A percentile compares a stretch with the other conserved stretches of the same genome.
These are phyloP conservation scores for Megaceryle maxima DNA, from an alignment of 2,113 vertebrate genomes.

Conservation along the genomic window DNA sequence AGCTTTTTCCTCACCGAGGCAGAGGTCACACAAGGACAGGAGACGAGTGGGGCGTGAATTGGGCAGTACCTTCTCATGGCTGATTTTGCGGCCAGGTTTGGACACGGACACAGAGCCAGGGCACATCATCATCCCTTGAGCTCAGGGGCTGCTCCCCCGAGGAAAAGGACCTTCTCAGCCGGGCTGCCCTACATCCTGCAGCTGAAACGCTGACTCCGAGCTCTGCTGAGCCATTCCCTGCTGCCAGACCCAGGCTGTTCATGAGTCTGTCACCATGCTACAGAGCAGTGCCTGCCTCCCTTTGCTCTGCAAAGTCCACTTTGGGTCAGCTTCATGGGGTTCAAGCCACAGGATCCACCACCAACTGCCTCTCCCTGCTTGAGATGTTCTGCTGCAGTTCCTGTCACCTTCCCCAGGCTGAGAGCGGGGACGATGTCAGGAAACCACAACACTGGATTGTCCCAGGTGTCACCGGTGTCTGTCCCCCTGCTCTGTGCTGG, in stretches of 20 bases:
- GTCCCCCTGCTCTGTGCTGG: fast-evolving
- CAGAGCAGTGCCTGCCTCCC: fast-evolving
- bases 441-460: neutral
- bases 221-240: neutral
- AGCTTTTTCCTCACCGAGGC: neutral
- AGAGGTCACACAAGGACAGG: neutral
- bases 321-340: fast-evolving
- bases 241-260: fast-evolving
- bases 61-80: neutral
- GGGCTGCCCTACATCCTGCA: fast-evolving
- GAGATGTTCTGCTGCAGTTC: neutral
- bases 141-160: neutral
- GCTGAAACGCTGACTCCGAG: neutral
- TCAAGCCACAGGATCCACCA: neutral
- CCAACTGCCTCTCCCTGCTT: neutral
- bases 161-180: neutral
- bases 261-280: neutral
- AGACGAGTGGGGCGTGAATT: fast-evolving
- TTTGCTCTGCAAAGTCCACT: neutral
- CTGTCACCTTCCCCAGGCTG: neutral
- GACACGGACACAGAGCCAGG: neutral
- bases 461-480: neutral
- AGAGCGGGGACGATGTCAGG: neutral
- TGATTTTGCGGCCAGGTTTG: neutral
- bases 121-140: neutral